Base-by-base conservation (phyloP, 64 coral and sea anemone genomes). In the Porites lutea region DNA sequence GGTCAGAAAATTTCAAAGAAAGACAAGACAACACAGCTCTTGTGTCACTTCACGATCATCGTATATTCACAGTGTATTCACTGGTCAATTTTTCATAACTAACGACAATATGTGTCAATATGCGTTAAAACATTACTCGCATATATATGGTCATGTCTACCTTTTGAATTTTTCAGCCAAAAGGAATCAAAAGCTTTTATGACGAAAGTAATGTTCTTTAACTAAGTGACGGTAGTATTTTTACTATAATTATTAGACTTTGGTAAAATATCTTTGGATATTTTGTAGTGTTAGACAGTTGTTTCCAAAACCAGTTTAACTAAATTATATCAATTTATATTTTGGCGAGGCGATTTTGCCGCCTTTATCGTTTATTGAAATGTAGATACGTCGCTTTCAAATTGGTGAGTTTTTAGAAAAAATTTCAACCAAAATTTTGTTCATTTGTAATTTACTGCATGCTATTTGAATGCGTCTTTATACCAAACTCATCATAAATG, bases 381-480 rank as follows among this genome's bases (percentile, higher is more conserved):
- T 74, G 19, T 84, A 68, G 81, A 69, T 22, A 16, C 51, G 27
- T 37, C 27, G 45, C 63, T 21, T 61, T 64, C 15, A 84, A 84
- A 84, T 84, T 84, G 81, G 81, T 63, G 47, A 67, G 66, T 83
- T 83, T 68, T 12, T 83, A 68, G 81, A 48, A 84, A 68, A 76
- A 57, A 10, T 8, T 68, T 68, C 53, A 45, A 15, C 62, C 69
- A 84, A 48, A 6, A 52, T 44, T 13, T 16, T n/a, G 5, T 11
- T 65, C 81, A 68, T 84, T 84, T 84, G 46, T 68, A 84, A 18
- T 51, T 11, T 84, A 16, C 53, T 12, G 8, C 16, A 67, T 16
- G 62, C 37, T 23, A 78, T 84, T 84, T 27, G 18, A 69, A 65
- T 13, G 6, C 52, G 48, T 84, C 51, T 84, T 84, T 84, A 67